phyloP scores from a whole-genome alignment of 1,140 invertebrate species.

The Agrypnia vestita region DNA sequence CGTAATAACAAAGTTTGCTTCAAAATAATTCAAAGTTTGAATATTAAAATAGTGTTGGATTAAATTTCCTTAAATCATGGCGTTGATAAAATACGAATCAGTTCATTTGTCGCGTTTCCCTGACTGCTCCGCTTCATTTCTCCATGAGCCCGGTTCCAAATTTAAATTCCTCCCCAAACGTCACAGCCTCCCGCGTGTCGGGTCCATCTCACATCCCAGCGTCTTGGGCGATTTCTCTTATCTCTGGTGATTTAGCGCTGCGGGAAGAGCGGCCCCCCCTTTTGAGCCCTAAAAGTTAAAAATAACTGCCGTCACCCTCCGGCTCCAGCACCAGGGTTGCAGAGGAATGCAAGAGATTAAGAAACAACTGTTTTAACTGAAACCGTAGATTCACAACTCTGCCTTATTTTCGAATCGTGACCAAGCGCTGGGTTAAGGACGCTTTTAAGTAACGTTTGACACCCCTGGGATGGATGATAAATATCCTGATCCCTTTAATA shows the following conservation, averaged over 20 bases:
- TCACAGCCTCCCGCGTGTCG: neutral
- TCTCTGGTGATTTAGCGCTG: slow-evolving; percentile 44
- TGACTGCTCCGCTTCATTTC: neutral
- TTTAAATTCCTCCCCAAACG: slow-evolving; percentile 12
- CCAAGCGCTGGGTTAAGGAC: too few species aligned
- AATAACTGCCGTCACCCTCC: slow-evolving; percentile 25
- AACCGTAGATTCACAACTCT: too few species aligned
- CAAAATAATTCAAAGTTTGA: too few species aligned
- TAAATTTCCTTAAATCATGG: too few species aligned
- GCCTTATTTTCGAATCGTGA: too few species aligned
- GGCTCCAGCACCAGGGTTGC: neutral
- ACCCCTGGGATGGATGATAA: too few species aligned
- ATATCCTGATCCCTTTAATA: too few species aligned
- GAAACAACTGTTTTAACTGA: neutral
- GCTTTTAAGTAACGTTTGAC: too few species aligned
- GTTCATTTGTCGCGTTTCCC: neutral
- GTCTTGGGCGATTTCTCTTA: slow-evolving; percentile 34
- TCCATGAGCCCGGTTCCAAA: slow-evolving; percentile 7
- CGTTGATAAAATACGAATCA: neutral
- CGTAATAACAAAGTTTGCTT: too few species aligned
- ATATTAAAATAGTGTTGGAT: too few species aligned
- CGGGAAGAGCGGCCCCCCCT: neutral
- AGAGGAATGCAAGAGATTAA: slow-evolving; percentile 5
- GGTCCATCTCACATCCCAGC: slow-evolving; percentile 21
- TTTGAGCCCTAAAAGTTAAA: neutral